phyloP scores from a whole-genome alignment of 2,113 vertebrate genomes.

The Esox niger region DNA sequence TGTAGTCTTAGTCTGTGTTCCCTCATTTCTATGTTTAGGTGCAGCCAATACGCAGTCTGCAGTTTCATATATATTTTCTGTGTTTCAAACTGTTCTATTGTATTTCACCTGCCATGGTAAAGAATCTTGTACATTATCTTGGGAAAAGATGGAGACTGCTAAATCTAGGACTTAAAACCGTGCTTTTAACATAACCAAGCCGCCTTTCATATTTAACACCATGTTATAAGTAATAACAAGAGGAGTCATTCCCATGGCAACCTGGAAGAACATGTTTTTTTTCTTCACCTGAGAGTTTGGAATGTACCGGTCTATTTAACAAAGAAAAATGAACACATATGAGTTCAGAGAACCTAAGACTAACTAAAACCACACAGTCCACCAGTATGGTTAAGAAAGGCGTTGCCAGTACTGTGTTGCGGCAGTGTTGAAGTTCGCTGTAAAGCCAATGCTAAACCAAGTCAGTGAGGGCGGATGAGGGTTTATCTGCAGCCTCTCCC shows the following conservation, averaged over 20 bases:
- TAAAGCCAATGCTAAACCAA: slow-evolving; percentile 70
- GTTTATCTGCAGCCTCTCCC: slow-evolving; percentile 45
- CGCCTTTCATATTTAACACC: background rate
- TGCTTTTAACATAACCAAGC: background rate
- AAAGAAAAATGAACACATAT: background rate
- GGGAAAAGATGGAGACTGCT: background rate
- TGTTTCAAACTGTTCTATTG: background rate
- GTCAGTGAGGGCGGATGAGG: slow-evolving; percentile 68
- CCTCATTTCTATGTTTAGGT: background rate
- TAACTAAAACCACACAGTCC: background rate
- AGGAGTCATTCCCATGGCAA: background rate
- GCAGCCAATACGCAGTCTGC: background rate
- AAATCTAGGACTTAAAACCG: background rate
- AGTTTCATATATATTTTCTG: background rate
- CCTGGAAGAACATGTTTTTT: background rate
- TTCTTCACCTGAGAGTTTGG: background rate
- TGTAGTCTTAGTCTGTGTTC: background rate
- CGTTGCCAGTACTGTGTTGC: background rate
- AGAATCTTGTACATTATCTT: background rate
- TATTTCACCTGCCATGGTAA: background rate
- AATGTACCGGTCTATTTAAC: background rate
- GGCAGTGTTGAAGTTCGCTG: background rate
- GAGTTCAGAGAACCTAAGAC: background rate
- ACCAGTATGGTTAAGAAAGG: background rate
- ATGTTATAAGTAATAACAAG: background rate